Evolutionary conservation across 2,113 vertebrate genomes (phyloP), one percentile per base, ranked within the genome.

Genomic region (Passer montanus): DNA sequence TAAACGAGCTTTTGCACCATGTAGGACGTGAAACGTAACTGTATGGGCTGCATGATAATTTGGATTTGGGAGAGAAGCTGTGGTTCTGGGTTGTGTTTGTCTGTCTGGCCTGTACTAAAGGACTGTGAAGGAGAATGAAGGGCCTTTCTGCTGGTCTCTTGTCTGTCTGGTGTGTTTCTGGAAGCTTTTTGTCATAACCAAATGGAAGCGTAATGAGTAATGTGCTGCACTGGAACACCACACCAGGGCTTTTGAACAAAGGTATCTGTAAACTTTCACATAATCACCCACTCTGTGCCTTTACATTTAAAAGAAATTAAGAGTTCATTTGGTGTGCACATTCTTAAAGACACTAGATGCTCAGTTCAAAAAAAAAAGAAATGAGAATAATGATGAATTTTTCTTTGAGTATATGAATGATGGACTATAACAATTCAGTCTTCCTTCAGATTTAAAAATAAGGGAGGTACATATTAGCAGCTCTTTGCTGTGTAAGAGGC

Each of bases 271-370:
- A 75, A 53, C 28, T 58, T 47, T 44, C 56, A 39, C 43, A 35
- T 6, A 17, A 9, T 46, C 7, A 23, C 20, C 31, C 3, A 3
- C 13, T 52, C 14, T 67, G 56, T 58, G 74, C 39, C 19, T 62
- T 62, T 44, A 52, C 3, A 1, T 49, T 70, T 67, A 39, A 46
- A 52, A 78, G 7, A 62, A 74, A 47, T 39, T 6, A 58, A 4
- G 26, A 39, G 33, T 49, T 46, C 2, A 18, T 53, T 85, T 82
- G 27, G 20, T 1, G 0, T 39, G 6, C 1, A 4, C 1, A 2
- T 64, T 55, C 33, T 67, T 70, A 41, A 70, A 85, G 8, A 2
- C 16, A 17, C 14, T 47, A 52, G 88, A 52, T 23, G 21, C 9
- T 43, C 11, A 67, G 15, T 31, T 74, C 6, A 41, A n/a, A 46